Base-by-base conservation (phyloP, 1,140 invertebrate species). In the Listronotus bonariensis region DNA sequence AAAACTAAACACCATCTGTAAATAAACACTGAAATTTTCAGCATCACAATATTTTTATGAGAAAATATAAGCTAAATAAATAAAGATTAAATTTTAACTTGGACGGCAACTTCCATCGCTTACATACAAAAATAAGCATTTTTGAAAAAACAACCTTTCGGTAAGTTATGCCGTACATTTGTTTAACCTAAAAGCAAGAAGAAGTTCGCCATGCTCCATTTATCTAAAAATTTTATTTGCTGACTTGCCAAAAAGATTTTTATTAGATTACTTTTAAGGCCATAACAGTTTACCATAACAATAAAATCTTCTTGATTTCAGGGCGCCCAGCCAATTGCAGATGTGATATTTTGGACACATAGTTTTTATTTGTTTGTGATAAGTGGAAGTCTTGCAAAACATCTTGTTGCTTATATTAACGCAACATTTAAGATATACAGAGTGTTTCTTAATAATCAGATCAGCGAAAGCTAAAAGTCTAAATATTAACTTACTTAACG, bases 281-380 rank as follows among this genome's bases (percentile, higher is more conserved):
- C 52, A 68, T 68, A 68, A 68, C 59, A 68, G 59, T 68, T 68
- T 68, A 57, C 66, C 59, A 68, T 68, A 68, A 68, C 66, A 68
- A 68, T 68, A 68, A 68, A 68, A 63, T 68, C 56, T 68, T 54
- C 66, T 59, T 54, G 51, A 59, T 57, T 59, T 36, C 55, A 62
- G 62, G 66, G 66, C 66, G 52, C 48, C 48, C 34, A 36, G 66
- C 66, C 66, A 68, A 67, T 67, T 67, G 65, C 49, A 51, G 41
- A 32, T n/a, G 63, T 53, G 63, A 58, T 18, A 65, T 57, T n/a
- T 53, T 38, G 43, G 40, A 34, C 56, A 36, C 55, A 65, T 45
- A 55, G 46, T 55, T 64, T 55, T 20, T 38, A 32, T 42, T 15
- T 56, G 11, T 45, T 42, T 18, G 17, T 57, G 32, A 17, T 57